phyloP scores from a whole-genome alignment of 2,888 invertebrate genomes.

The Drosophila pseudotalamancana region DNA sequence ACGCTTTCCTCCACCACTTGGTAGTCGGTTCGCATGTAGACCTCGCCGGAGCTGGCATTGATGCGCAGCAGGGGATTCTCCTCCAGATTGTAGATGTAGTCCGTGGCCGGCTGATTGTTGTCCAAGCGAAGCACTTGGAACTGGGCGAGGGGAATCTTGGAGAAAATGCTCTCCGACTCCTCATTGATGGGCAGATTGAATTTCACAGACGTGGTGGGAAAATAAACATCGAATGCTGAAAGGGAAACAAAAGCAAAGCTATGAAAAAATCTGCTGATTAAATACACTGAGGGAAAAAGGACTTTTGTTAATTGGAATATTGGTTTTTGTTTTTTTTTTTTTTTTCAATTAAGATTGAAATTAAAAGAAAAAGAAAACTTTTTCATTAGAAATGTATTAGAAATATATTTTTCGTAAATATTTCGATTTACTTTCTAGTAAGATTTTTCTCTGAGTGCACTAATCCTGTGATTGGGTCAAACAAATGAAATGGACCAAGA shows the following conservation, averaged over 20 bases:
- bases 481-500: slow-evolving; percentile 3
- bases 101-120: slow-evolving; percentile 66
- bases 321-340: too few species aligned
- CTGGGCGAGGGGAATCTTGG: slow-evolving; percentile 82
- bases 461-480: background rate
- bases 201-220: slow-evolving; percentile 81
- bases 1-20: slow-evolving; percentile 57
- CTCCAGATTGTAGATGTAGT: slow-evolving; percentile 82
- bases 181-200: slow-evolving; percentile 82
- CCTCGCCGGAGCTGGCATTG: slow-evolving; percentile 81
- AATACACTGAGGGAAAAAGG: background rate
- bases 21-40: slow-evolving; percentile 81
- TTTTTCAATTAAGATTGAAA: background rate
- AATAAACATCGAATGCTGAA: slow-evolving; percentile 82
- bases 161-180: slow-evolving; percentile 82
- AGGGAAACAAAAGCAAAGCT: background rate
- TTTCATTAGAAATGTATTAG: background rate
- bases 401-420: too few species aligned
- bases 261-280: slow-evolving; percentile 7
- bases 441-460: background rate
- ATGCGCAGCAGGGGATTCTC: slow-evolving; percentile 74
- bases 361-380: background rate
- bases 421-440: background rate
- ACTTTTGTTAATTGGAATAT: background rate
- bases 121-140: slow-evolving; percentile 80